phyloP scores from a whole-genome alignment of 1,140 invertebrate species.

The Magallana ariakensis region DNA sequence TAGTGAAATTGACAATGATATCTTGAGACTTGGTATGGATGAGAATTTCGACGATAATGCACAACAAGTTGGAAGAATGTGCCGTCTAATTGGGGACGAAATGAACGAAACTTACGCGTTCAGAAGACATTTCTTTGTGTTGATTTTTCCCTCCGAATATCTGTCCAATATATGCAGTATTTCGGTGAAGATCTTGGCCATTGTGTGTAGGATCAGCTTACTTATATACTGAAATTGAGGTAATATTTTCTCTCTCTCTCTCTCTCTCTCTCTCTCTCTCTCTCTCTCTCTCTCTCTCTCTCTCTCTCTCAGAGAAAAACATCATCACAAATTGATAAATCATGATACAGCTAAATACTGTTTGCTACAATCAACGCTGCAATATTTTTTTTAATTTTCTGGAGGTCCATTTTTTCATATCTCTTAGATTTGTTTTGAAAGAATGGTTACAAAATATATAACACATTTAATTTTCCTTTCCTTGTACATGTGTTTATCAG shows the following conservation, averaged over 20 bases:
- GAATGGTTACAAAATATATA: too few species aligned
- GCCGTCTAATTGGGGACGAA: slow-evolving; percentile 40
- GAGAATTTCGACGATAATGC: slow-evolving; percentile 30
- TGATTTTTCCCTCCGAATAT: background rate
- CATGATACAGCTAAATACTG: background rate
- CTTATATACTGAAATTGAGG: background rate
- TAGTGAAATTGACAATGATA: slow-evolving; percentile 17
- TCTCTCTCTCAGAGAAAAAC: too few species aligned
- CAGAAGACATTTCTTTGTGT: background rate
- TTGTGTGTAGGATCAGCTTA: slow-evolving; percentile 2
- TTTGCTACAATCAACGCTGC: background rate
- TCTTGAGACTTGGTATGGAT: background rate
- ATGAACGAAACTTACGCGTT: slow-evolving; percentile 20
- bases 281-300: background rate
- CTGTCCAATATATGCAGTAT: background rate
- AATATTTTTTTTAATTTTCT: background rate
- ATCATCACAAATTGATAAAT: background rate
- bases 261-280: slow-evolving; percentile 23
- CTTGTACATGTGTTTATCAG: background rate
- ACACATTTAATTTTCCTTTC: background rate
- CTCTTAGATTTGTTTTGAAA: too few species aligned
- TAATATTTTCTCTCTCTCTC: slow-evolving; percentile 10
- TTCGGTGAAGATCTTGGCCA: slow-evolving; percentile 10
- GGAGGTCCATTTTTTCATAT: too few species aligned
- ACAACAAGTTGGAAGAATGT: slow-evolving; percentile 36